These are phyloP conservation scores for Platichthys stellatus DNA, from an alignment of 2,113 vertebrate genomes.

Conservation along the genomic window DNA sequence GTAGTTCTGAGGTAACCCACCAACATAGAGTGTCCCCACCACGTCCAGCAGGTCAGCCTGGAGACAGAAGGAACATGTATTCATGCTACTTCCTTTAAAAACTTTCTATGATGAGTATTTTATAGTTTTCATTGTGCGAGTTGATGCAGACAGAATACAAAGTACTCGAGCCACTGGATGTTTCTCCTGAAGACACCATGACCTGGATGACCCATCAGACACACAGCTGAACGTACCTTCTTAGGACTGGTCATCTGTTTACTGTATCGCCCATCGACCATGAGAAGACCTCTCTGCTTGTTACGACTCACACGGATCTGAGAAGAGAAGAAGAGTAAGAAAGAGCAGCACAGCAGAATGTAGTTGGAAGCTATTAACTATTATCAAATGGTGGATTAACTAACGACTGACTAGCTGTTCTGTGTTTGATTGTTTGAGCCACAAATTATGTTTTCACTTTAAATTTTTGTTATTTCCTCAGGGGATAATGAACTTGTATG, in stretches of 20 bases:
- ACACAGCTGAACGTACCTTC: conserved; percentile 68
- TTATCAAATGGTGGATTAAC: too few relatives aligned
- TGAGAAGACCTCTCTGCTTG: conserved; percentile 88
- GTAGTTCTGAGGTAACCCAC: conserved; percentile 93
- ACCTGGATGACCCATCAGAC: too few relatives aligned
- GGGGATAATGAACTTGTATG: too few relatives aligned
- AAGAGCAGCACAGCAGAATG: too few relatives aligned
- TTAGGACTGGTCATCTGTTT: conserved; percentile 91
- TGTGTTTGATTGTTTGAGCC: too few relatives aligned
- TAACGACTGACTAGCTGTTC: too few relatives aligned
- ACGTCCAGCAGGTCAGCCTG: conserved; percentile 94
- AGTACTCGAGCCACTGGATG: neutral
- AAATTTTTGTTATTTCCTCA: too few relatives aligned
- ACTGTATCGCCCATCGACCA: conserved; percentile 83
- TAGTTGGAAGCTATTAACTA: too few relatives aligned
- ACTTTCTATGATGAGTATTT: neutral
- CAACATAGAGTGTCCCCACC: conserved; percentile 92
- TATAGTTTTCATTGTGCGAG: neutral
- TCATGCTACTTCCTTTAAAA: neutral
- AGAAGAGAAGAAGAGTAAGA: neutral
- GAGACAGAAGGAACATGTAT: neutral
- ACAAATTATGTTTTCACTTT: too few relatives aligned
- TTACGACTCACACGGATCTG: conserved; percentile 87
- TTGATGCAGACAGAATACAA: neutral
- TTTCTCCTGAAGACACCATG: too few relatives aligned